A percentile compares a stretch with the other conserved stretches of the same genome.
Conservation (phyloP, 2,888 invertebrate genomes). For the Himalopsyche kuldschensis region DNA sequence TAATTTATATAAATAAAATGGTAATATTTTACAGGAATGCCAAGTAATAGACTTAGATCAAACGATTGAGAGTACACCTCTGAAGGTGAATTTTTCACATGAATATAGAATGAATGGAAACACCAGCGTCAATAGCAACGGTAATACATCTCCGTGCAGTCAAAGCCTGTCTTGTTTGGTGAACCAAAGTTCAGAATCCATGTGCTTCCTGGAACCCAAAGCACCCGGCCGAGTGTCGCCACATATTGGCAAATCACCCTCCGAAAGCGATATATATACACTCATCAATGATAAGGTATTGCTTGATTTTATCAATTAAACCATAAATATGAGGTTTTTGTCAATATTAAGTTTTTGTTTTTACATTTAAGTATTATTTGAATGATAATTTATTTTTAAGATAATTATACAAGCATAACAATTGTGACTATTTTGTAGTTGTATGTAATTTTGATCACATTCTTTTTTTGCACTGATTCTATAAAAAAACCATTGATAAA, state of each 20-base stretch:
- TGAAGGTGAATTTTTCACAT: neutral
- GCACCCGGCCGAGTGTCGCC: conserved; percentile 14
- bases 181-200: neutral
- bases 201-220: conserved; percentile 7
- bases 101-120: neutral
- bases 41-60: conserved; percentile 33
- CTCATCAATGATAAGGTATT: conserved; percentile 42
- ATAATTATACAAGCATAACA: too few relatives aligned
- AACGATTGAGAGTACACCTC: conserved; percentile 20
- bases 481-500: too few relatives aligned
- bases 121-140: neutral
- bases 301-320: too few relatives aligned
- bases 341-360: too few relatives aligned
- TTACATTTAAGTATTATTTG: too few relatives aligned
- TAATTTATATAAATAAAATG: too few relatives aligned
- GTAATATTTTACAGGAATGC: neutral
- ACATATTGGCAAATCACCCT: conserved; percentile 46
- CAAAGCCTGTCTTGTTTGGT: neutral
- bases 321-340: too few relatives aligned
- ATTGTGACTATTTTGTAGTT: too few relatives aligned
- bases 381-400: too few relatives aligned
- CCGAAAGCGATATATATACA: conserved; percentile 50
- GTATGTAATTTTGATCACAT: too few relatives aligned
- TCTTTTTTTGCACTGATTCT: too few relatives aligned
- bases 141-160: neutral